phyloP scores from a whole-genome alignment of 2,113 vertebrate genomes.

The Toxostoma redivivum region DNA sequence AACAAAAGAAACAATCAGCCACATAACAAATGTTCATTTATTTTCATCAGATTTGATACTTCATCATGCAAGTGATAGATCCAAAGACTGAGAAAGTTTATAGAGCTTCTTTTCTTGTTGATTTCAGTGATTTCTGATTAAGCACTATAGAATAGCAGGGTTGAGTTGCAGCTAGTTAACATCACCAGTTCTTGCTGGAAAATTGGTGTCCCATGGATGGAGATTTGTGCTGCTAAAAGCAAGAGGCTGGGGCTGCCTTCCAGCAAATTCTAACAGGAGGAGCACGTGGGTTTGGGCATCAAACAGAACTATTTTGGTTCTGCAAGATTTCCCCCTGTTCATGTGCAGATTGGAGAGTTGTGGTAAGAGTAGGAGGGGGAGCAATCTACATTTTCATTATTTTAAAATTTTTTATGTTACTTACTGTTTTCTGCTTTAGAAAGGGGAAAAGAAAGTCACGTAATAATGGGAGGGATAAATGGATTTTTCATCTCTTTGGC shows the following conservation, averaged over 20 bases:
- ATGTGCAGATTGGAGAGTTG: not conserved
- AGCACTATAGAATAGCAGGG: not conserved
- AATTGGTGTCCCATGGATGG: not conserved
- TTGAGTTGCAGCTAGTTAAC: not conserved
- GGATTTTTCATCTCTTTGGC: not conserved
- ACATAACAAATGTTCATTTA: conserved; percentile 6
- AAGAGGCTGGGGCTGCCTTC: not conserved
- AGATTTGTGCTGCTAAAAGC: not conserved
- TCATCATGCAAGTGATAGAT: not conserved
- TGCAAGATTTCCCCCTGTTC: not conserved
- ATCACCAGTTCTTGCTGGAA: not conserved
- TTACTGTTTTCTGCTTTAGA: not conserved
- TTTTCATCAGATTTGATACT: conserved; percentile 13
- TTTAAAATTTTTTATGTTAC: not conserved
- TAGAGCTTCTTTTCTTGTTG: not conserved
- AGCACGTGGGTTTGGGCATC: fast-evolving
- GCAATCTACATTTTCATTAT: not conserved
- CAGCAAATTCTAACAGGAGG: not conserved
- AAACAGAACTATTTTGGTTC: not conserved
- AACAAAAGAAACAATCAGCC: not conserved
- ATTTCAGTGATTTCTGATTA: conserved; percentile 19
- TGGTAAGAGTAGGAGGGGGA: not conserved
- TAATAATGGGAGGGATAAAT: not conserved
- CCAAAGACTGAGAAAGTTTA: not conserved
- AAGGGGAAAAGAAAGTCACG: not conserved